Percentiles rank a stretch among this genome's conserved stretches.
These are phyloP conservation scores for Epinotia nisella DNA, from an alignment of 2,888 invertebrate genomes.

Conservation along the genomic window DNA sequence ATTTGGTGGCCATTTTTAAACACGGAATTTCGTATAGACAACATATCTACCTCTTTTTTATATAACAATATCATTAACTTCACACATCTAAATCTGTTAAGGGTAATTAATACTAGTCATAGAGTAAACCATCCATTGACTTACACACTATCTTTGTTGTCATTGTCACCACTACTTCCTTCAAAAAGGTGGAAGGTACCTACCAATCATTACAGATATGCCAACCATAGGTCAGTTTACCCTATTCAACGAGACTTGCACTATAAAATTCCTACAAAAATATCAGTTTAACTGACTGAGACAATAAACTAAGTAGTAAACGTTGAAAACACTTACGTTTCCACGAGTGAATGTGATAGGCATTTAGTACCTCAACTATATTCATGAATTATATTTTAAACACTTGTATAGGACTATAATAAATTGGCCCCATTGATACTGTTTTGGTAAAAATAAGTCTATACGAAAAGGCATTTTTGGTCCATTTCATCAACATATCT, in stretches of 20 bases:
- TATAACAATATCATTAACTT: too few species aligned
- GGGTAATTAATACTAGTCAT: too few species aligned
- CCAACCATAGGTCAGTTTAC: not conserved
- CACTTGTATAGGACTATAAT: slow-evolving; percentile 51
- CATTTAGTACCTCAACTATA: slow-evolving; percentile 64
- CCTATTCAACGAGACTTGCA: not conserved
- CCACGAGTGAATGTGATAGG: slow-evolving; percentile 78
- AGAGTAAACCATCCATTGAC: too few species aligned
- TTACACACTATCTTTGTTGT: too few species aligned
- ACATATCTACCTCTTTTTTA: too few species aligned
- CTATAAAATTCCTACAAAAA: too few species aligned
- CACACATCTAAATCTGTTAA: too few species aligned
- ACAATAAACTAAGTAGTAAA: not conserved
- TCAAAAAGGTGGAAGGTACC: too few species aligned
- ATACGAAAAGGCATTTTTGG: slow-evolving; percentile 74
- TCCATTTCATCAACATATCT: slow-evolving; percentile 63
- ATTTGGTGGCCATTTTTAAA: too few species aligned
- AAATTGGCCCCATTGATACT: slow-evolving; percentile 70
- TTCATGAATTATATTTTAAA: slow-evolving; percentile 57
- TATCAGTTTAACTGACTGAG: not conserved
- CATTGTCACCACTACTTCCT: too few species aligned
- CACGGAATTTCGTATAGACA: too few species aligned
- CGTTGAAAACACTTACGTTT: slow-evolving; percentile 71
- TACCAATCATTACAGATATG: too few species aligned
- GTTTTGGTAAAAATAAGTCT: slow-evolving; percentile 71